These are phyloP conservation scores for Apamea sordens DNA, from an alignment of 2,888 invertebrate species.

Conservation along the genomic window DNA sequence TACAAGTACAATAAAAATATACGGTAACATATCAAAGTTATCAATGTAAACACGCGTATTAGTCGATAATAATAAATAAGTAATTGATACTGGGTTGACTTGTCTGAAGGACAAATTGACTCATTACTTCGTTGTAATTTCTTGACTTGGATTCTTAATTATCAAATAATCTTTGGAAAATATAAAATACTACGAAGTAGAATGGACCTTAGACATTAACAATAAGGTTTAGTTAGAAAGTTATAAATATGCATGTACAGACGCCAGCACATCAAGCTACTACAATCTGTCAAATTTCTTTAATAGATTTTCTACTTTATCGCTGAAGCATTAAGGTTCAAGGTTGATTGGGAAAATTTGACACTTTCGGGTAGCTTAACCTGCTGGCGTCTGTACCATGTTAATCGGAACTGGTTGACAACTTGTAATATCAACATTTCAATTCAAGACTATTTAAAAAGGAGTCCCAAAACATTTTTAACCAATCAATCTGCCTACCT, in stretches of 20 bases:
- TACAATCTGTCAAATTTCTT: no score
- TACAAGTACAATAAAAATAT: conserved; percentile 12
- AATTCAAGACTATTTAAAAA: conserved; percentile 4
- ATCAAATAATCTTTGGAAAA: conserved; percentile 16
- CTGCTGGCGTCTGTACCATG: no score
- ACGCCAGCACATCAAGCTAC: no score
- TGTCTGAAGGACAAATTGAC: conserved; percentile 33
- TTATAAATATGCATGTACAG: conserved; percentile 4
- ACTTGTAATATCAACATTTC: conserved; percentile 12
- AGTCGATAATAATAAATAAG: conserved; percentile 30
- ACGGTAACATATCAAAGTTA: not conserved
- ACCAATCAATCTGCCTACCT: not conserved
- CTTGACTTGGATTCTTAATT: conserved; percentile 10
- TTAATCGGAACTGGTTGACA: conserved; percentile 21
- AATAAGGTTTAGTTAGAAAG: conserved; percentile 22
- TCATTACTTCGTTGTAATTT: conserved; percentile 25
- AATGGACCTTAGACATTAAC: conserved; percentile 20
- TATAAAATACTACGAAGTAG: conserved; percentile 40
- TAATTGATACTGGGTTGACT: conserved; percentile 37
- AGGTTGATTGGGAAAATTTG: no score
- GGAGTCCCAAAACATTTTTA: not conserved
- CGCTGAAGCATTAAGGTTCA: no score
- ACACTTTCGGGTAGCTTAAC: no score
- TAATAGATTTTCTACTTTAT: no score
- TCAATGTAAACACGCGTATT: conserved; percentile 9